phyloP scores from a whole-genome alignment of 1,140 invertebrate species.

The Aleiodes sp. region DNA sequence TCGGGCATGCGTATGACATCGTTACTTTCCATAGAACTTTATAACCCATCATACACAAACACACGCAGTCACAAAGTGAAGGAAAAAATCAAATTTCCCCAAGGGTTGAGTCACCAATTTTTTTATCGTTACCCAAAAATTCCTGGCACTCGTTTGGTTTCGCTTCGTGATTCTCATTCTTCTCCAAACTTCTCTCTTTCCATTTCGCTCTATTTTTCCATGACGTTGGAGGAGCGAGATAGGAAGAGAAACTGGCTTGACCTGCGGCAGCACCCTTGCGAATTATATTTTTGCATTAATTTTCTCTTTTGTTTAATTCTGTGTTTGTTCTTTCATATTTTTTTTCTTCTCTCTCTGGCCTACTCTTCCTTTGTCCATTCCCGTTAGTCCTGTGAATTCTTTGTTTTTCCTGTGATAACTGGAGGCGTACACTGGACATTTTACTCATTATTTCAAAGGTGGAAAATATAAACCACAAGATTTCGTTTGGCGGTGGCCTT shows the following conservation, averaged over 20 bases:
- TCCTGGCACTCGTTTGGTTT: neutral
- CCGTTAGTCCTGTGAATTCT: neutral
- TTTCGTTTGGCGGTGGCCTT: constrained; percentile 18
- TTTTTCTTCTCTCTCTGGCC: neutral
- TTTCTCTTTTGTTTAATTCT: neutral
- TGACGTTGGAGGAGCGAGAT: too few relatives aligned
- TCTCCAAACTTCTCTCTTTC: neutral
- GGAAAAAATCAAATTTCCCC: constrained; percentile 28
- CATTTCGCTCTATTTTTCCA: too few relatives aligned
- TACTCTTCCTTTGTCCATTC: neutral
- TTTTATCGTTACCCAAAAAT: neutral
- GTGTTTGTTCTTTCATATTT: neutral
- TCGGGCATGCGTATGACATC: constrained; percentile 13
- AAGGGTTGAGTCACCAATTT: neutral
- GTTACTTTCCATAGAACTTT: constrained; percentile 35
- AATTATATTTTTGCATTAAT: neutral
- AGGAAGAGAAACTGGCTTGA: neutral
- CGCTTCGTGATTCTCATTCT: neutral
- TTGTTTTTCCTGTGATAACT: neutral
- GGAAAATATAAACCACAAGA: constrained; percentile 13
- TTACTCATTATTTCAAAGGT: constrained; percentile 6
- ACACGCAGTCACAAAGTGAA: neutral
- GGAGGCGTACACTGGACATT: neutral
- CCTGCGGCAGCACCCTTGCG: neutral
- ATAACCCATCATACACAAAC: neutral